Conservation (phyloP, 2,888 invertebrate species). For the Clistopyga incitator region DNA sequence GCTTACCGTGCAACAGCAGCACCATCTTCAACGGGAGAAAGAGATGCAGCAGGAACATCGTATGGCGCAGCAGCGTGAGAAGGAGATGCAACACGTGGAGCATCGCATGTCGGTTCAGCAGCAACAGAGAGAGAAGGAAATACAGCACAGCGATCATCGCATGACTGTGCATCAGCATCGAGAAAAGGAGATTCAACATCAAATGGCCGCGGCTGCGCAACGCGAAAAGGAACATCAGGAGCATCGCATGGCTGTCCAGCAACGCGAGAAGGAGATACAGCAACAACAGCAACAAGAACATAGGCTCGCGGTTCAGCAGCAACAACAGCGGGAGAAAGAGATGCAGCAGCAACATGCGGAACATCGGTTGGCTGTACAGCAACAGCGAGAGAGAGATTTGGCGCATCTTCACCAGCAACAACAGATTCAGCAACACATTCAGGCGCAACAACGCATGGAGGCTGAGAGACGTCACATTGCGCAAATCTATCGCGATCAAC, state of each 20-base stretch:
- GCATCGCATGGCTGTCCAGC: constrained; percentile 77
- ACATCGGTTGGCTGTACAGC: constrained; percentile 77
- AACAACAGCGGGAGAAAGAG: constrained; percentile 79
- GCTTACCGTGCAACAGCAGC: constrained; percentile 69
- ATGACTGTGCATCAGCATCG: constrained; percentile 76
- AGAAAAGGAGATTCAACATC: constrained; percentile 81
- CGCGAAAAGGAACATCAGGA: constrained; percentile 81
- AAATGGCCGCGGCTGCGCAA: constrained; percentile 77
- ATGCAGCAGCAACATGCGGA: constrained; percentile 79
- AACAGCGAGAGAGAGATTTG: constrained; percentile 79
- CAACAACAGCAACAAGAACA: constrained; percentile 76
- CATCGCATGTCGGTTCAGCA: constrained; percentile 68
- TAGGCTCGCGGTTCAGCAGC: constrained; percentile 76
- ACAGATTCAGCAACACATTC: constrained; percentile 84
- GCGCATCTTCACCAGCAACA: constrained; percentile 83
- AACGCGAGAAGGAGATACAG: constrained; percentile 69
- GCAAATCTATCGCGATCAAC: constrained; percentile 81
- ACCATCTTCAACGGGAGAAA: constrained; percentile 78
- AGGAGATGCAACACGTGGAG: constrained; percentile 67
- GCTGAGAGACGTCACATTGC: constrained; percentile 82
- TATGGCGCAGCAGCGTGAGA: constrained; percentile 73
- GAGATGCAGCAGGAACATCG: constrained; percentile 81
- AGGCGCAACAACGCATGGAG: constrained; percentile 80
- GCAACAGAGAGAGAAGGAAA: constrained; percentile 71
- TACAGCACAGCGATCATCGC: constrained; percentile 68